These are phyloP conservation scores for Lophura nycthemera DNA, from an alignment of 2,113 vertebrate genomes.

Conservation along the genomic window DNA sequence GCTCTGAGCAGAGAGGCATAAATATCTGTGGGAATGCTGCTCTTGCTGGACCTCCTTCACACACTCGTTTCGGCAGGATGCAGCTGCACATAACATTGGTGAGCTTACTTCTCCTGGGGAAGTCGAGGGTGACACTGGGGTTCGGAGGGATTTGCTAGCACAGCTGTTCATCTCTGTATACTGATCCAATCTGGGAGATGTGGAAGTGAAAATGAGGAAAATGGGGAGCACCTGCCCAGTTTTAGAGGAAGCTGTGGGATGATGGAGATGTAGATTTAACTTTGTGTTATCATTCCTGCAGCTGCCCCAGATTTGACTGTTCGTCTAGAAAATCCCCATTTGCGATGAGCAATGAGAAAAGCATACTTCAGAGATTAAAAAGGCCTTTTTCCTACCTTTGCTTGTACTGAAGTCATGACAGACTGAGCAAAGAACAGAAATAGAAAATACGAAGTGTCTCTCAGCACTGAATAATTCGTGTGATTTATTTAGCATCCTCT, in stretches of 20 bases:
- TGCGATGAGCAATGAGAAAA: background rate
- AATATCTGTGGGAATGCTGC: slow-evolving; percentile 16
- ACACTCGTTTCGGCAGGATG: background rate
- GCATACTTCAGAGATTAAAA: slow-evolving; percentile 15
- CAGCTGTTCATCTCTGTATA: rapidly evolving
- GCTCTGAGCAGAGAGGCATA: background rate
- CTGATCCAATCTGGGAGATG: rapidly evolving
- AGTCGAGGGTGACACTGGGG: background rate
- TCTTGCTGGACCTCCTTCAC: background rate
- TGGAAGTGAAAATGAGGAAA: background rate
- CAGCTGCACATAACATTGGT: background rate
- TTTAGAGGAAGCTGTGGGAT: background rate
- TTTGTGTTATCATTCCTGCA: background rate
- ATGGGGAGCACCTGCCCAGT: background rate
- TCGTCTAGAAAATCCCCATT: slow-evolving; percentile 13
- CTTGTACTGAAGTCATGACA: background rate
- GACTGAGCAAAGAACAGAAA: slow-evolving; percentile 23
- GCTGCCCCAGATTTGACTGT: background rate
- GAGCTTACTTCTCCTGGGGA: background rate
- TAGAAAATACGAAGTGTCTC: slow-evolving; percentile 10
- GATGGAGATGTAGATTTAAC: background rate
- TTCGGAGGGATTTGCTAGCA: background rate
- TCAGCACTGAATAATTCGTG: slow-evolving; percentile 39
- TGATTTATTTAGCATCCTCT: slow-evolving; percentile 54
- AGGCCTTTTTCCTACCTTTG: background rate